Conservation (phyloP, 2,113 vertebrate species). For the Labeo rohita region DNA sequence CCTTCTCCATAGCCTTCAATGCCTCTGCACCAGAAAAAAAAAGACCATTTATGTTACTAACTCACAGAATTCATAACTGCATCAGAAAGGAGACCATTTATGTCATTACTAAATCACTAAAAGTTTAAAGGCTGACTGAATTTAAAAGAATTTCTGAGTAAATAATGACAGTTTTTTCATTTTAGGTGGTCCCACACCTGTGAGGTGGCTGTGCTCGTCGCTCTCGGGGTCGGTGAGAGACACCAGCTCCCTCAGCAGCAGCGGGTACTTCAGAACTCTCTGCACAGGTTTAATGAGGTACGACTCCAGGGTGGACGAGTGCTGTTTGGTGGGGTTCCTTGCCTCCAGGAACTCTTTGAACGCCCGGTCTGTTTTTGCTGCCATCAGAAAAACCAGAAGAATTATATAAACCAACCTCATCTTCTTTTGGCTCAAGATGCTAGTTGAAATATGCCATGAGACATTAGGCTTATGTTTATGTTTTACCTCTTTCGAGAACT, state of each 20-base stretch:
- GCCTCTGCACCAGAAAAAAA: conserved; percentile 76
- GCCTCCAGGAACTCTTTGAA: conserved; percentile 92
- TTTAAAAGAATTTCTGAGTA: not conserved
- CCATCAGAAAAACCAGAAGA: not conserved
- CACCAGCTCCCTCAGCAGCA: conserved; percentile 90
- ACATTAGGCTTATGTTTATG: not conserved
- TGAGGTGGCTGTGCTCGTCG: conserved; percentile 89
- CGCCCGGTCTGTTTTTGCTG: conserved; percentile 88
- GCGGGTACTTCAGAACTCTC: conserved; percentile 93
- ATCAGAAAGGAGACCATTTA: not conserved
- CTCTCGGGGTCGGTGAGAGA: conserved; percentile 87
- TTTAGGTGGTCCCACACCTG: conserved; percentile 73
- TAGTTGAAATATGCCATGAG: not conserved
- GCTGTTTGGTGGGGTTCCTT: conserved; percentile 93
- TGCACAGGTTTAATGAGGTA: conserved; percentile 98
- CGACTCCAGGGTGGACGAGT: conserved; percentile 91
- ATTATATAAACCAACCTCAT: not conserved
- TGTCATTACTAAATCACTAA: not conserved
- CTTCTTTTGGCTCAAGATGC: not conserved
- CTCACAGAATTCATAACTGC: too few relatives aligned
- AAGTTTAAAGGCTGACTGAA: not conserved
- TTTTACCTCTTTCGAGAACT: conserved; percentile 86
- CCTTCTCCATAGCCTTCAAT: conserved; percentile 89
- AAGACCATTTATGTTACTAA: not conserved
- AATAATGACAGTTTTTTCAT: too few relatives aligned